A percentile compares a stretch with the other conserved stretches of the same genome.
Conservation (phyloP, 2,797 vertebrate species). For the Pygocentrus nattereri region DNA sequence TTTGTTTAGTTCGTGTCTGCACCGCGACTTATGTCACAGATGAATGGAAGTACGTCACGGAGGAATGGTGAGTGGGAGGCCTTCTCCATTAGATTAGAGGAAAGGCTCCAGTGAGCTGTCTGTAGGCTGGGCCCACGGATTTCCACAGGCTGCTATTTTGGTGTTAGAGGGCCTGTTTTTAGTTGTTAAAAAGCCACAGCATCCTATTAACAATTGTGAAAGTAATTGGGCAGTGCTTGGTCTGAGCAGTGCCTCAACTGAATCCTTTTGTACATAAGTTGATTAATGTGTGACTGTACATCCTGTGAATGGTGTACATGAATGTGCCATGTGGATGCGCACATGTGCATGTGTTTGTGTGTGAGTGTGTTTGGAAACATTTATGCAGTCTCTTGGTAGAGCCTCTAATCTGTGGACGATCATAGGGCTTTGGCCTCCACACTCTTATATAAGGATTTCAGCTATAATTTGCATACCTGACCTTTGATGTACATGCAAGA, state of each 20-base stretch:
- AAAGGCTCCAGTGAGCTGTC: constrained; percentile 69
- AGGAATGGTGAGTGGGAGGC: constrained; percentile 74
- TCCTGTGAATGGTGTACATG: background rate
- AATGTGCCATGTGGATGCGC: background rate
- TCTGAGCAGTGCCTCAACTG: constrained; percentile 23
- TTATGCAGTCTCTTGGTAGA: background rate
- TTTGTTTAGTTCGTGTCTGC: constrained; percentile 74
- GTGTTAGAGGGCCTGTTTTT: constrained; percentile 71
- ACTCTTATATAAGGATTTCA: background rate
- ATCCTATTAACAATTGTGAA: constrained; percentile 77
- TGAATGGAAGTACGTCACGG: constrained; percentile 71
- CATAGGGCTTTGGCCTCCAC: background rate
- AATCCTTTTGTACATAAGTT: constrained; percentile 13
- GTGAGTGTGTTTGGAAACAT: background rate
- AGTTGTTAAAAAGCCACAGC: constrained; percentile 74
- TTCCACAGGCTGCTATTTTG: constrained; percentile 77
- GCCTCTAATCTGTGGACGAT: background rate
- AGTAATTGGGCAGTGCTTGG: constrained; percentile 70
- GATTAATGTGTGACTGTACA: background rate
- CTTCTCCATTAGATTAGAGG: constrained; percentile 70
- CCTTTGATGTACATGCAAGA: constrained; percentile 18
- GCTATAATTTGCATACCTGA: background rate
- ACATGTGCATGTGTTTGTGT: background rate
- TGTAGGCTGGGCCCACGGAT: constrained; percentile 66
- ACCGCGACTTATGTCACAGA: constrained; percentile 76